Base-by-base conservation (phyloP, 2,797 vertebrate genomes). In the Mus minutoides region DNA sequence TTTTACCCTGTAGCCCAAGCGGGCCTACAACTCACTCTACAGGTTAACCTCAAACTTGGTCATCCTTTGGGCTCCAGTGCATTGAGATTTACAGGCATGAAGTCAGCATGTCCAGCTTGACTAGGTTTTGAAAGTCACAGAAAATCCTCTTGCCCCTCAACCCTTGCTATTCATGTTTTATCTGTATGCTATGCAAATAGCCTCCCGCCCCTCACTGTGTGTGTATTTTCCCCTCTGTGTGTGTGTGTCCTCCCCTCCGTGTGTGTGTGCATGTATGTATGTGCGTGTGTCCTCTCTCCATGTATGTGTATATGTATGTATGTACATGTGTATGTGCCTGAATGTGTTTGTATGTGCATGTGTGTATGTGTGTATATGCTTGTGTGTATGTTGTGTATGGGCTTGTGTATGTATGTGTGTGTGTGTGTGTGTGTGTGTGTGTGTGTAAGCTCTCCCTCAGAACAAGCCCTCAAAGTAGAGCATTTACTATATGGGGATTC, bases 401-500 rank as follows among this genome's bases (percentile, higher is more conserved):
- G n/a, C n/a, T n/a, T n/a, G 14, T 34, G 6, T 16, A 2, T 67
- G 40, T 49, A 26, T 49, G 26, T 17, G 13, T 62, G 19, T 58
- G 40, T 46, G 17, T 71, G 19, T 69, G 64, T 8, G 3, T n/a
- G 14, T 34, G 6, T 16, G 6, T 67, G 40, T 49, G 43, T 49
- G 26, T 17, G 13, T 62, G 19, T 58, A 21, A 21, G 31, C 24
- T 49, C 64, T 80, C 83, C 78, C 87, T 69, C 79, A 78, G 84
- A 49, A 82, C 43, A 58, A 91, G 43, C 52, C 76, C 62, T 69
- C 71, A 62, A 58, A 64, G 97, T 11, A 14, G 49, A 83, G 91
- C 60, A 3, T 76, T 91, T 89, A 60, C 94, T 96, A 94, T 94
- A 87, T 87, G 94, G 60, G 73, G 69, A 69, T 75, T 80, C 14